phyloP scores from a whole-genome alignment of 2,113 vertebrate species.

The Monarcha castaneiventris region DNA sequence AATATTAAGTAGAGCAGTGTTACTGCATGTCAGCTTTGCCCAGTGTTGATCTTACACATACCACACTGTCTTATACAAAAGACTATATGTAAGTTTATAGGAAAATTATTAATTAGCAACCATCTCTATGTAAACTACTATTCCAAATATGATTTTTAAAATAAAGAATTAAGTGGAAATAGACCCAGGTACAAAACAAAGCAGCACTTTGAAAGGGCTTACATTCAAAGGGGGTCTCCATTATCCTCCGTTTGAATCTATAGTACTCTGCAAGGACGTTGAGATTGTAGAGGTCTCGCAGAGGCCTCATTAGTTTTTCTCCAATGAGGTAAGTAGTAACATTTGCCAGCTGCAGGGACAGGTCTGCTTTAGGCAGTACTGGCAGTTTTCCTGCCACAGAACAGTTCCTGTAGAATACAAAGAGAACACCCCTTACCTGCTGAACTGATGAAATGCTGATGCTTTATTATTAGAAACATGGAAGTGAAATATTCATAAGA shows the following conservation, averaged over 20 bases:
- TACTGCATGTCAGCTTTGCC: neutral
- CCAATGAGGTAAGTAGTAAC: constrained; percentile 77
- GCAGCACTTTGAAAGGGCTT: constrained; percentile 12
- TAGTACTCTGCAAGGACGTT: constrained; percentile 76
- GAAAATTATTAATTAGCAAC: neutral
- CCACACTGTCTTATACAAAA: neutral
- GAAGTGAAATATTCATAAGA: constrained; percentile 4
- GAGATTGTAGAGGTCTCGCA: constrained; percentile 61
- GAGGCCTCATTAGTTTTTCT: constrained; percentile 78
- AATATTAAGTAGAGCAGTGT: neutral
- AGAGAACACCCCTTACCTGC: neutral
- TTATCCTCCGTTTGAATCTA: constrained; percentile 73
- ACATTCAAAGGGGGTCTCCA: constrained; percentile 82
- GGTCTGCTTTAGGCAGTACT: constrained; percentile 46
- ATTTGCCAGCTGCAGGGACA: constrained; percentile 49
- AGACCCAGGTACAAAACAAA: neutral
- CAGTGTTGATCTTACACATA: neutral
- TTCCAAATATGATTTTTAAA: neutral
- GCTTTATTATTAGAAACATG: neutral
- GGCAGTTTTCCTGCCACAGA: constrained; percentile 67
- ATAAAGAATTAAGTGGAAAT: neutral
- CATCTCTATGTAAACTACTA: neutral
- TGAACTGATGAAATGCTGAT: neutral
- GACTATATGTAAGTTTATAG: neutral
- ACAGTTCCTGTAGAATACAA: constrained; percentile 68